A percentile compares a stretch with the other conserved stretches of the same genome.
Evolutionary conservation across 2,888 invertebrate species (phyloP).

Genomic region (Caenorhabditis virilis): DNA sequence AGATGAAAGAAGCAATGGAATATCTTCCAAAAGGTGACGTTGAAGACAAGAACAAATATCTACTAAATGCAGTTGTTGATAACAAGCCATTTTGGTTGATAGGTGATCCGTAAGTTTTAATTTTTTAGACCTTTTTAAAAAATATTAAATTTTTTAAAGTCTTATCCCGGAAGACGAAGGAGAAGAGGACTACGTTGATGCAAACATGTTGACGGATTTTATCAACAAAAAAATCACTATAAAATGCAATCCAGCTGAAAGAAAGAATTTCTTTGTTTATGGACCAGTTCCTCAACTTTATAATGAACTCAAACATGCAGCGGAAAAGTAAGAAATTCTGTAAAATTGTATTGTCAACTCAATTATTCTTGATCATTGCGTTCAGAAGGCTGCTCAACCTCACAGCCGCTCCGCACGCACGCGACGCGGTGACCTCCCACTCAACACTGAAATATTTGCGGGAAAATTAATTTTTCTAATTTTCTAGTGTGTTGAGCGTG

Average conservation of each 20-base stretch:
- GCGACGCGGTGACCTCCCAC: too few relatives aligned
- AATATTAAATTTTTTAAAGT: too few relatives aligned
- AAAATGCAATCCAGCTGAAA: constrained; percentile 12
- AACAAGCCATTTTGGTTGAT: constrained; percentile 31
- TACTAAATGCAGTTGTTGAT: constrained; percentile 30
- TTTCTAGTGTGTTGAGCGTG: too few relatives aligned
- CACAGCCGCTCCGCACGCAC: too few relatives aligned
- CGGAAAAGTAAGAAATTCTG: too few relatives aligned
- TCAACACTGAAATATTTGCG: too few relatives aligned
- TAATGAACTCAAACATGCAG: constrained; percentile 11
- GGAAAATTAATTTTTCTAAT: too few relatives aligned
- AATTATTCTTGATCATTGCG: not conserved
- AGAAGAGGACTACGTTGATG: constrained; percentile 28
- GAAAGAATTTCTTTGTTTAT: constrained; percentile 15
- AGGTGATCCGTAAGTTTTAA: constrained; percentile 27
- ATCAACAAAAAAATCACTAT: constrained; percentile 1
- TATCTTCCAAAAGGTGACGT: constrained; percentile 17
- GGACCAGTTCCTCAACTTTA: constrained; percentile 17
- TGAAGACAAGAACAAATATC: constrained; percentile 21
- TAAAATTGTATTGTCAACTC: too few relatives aligned
- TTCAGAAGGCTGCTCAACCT: too few relatives aligned
- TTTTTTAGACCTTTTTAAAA: not conserved
- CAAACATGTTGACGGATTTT: constrained; percentile 26
- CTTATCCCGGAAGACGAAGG: constrained; percentile 31
- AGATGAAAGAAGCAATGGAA: constrained; percentile 11